Conservation (phyloP, 2,113 vertebrate species). For the Pelusios castaneus region DNA sequence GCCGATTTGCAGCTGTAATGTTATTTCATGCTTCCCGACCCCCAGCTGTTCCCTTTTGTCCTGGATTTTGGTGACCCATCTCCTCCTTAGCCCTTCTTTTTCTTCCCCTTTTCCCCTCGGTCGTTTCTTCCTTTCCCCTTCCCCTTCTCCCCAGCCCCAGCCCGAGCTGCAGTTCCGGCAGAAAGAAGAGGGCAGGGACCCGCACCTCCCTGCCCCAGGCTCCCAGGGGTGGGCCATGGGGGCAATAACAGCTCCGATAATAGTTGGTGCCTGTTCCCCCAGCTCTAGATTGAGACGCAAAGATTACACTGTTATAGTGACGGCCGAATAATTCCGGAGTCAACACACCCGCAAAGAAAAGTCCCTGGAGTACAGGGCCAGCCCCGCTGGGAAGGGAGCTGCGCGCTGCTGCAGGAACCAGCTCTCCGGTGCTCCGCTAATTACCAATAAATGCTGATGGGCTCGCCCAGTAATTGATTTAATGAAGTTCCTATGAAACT, state of each 20-base stretch:
- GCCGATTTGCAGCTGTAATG: not conserved
- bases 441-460: conserved; percentile 89
- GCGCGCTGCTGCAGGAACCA: conserved; percentile 73
- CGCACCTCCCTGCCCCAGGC: not conserved
- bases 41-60: conserved; percentile 41
- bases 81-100: not conserved
- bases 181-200: not conserved
- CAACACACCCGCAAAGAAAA: conserved; percentile 78
- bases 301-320: conserved; percentile 72
- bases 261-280: no score
- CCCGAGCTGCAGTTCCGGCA: not conserved
- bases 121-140: not conserved
- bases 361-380: conserved; percentile 74
- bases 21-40: not conserved
- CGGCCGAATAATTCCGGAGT: conserved; percentile 78
- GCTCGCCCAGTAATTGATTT: conserved; percentile 92
- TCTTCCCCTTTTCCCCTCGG: not conserved
- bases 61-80: conserved; percentile 20
- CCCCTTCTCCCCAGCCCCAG: not conserved
- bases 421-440: conserved; percentile 78
- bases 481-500: conserved; percentile 94
- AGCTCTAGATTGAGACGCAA: conserved; percentile 79
- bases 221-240: not conserved
- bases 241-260: no score
- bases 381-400: conserved; percentile 77